Evolutionary conservation across 2,888 invertebrate species (phyloP).

Genomic region (Eubasilissa splendida): DNA sequence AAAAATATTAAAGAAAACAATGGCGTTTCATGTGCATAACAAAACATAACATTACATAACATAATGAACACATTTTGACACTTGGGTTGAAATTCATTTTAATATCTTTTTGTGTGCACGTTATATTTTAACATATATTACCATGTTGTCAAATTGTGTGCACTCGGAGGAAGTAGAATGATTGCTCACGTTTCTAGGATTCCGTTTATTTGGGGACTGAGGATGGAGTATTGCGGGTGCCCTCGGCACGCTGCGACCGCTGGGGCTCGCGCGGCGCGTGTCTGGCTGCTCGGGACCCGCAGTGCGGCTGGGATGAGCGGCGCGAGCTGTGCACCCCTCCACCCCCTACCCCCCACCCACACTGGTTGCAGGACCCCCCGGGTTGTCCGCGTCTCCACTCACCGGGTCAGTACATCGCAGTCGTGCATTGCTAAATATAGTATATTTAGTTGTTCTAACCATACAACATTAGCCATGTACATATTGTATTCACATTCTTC

Average conservation of each 20-base stretch:
- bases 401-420: slow-evolving; percentile 66
- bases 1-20: too few species aligned
- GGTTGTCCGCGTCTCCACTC: slow-evolving; percentile 80
- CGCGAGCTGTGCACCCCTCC: slow-evolving; percentile 82
- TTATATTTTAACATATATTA: too few species aligned
- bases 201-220: slow-evolving; percentile 85
- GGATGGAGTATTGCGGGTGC: slow-evolving; percentile 79
- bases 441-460: too few species aligned
- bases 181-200: slow-evolving; percentile 66
- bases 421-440: too few species aligned
- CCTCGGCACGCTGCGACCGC: slow-evolving; percentile 84
- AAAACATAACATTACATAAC: too few species aligned
- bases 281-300: slow-evolving; percentile 90
- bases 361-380: slow-evolving; percentile 83
- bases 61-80: too few species aligned
- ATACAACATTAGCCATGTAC: too few species aligned
- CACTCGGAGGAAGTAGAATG: too few species aligned
- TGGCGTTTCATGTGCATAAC: too few species aligned
- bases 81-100: neutral
- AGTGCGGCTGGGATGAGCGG: slow-evolving; percentile 94
- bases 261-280: slow-evolving; percentile 82
- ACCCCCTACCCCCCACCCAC: slow-evolving; percentile 69
- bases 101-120: too few species aligned
- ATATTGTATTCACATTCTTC: too few species aligned
- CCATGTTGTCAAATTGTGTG: too few species aligned